Conservation (phyloP, 1,140 invertebrate species). For the Coenobita brevimanus region DNA sequence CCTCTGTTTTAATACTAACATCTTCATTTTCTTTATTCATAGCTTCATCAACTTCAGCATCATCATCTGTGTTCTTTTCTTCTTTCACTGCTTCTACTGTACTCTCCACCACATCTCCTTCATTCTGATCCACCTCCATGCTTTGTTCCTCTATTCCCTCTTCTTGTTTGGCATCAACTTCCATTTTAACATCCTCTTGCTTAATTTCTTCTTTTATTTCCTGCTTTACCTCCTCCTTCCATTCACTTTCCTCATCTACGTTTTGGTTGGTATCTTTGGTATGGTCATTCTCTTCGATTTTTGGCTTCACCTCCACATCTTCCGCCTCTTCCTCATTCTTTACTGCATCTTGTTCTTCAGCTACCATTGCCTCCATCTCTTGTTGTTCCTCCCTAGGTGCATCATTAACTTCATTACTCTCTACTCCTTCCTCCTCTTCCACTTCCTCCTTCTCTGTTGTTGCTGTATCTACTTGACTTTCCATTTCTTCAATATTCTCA, state of each 20-base stretch:
- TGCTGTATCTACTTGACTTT: not conserved
- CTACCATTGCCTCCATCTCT: not conserved
- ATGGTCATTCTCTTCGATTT: not conserved
- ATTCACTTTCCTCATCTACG: not conserved
- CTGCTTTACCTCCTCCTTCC: not conserved
- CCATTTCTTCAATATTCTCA: not conserved
- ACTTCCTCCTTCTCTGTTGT: not conserved
- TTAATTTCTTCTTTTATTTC: slow-evolving; percentile 14
- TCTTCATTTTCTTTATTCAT: not conserved
- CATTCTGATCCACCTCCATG: not conserved
- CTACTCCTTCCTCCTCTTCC: slow-evolving; percentile 45
- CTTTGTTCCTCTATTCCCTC: not conserved
- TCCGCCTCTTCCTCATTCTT: not conserved
- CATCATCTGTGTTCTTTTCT: not conserved
- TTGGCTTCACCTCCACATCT: not conserved
- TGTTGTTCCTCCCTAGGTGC: slow-evolving; percentile 29
- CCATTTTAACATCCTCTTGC: not conserved
- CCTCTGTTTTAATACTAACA: not conserved
- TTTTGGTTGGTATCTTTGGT: not conserved
- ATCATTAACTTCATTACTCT: not conserved
- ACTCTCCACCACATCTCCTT: not conserved
- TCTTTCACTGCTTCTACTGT: slow-evolving; percentile 14
- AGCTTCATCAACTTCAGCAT: not conserved
- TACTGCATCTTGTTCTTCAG: not conserved
- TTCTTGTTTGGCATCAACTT: slow-evolving; percentile 10